Evolutionary conservation across 2,888 invertebrate species (phyloP), one percentile per base, ranked within the genome.

Genomic region (Cylindroiulus punctatus): DNA sequence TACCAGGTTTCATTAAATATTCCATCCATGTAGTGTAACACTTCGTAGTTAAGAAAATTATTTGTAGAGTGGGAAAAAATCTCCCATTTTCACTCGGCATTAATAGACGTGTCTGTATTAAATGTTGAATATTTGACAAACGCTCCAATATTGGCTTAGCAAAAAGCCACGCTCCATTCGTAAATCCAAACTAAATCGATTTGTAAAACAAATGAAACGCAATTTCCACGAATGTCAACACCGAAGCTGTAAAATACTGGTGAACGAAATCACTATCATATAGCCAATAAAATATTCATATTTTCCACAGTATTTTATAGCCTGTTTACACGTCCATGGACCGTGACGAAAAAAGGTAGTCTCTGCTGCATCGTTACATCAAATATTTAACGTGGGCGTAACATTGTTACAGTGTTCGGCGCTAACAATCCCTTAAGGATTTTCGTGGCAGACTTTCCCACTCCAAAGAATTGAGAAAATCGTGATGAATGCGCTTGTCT

Each of bases 351-450:
- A 65, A 65, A 65, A n/a, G n/a, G 65, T 26, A 26, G 65, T n/a
- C 65, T 65, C 65, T 12, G 26, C 8, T 65, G 22, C 26, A 65
- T 65, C 65, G n/a, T 65, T 26, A 26, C 65, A 65, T 65, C 65
- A 65, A 65, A 65, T 65, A 65, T 65, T 65, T 65, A 65, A 65
- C 65, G 26, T 65, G 26, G 65, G 65, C 65, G 65, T 65, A 12
- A 26, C 65, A 65, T 65, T 65, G 65, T 65, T 65, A 26, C 0
- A 65, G 12, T 7, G 65, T 65, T 22, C 26, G 26, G 65, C 4
- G 65, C 65, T 65, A 65, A 65, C 26, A 65, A 26, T 65, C 65
- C 26, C 65, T 65, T 26, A 26, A 65, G 26, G 65, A 65, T 26
- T 65, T 65, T 26, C 65, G 26, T 26, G 22, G 65, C 65, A 65